Base-by-base conservation (phyloP, 2,888 invertebrate species). In the Omphaloscelis lunosa region DNA sequence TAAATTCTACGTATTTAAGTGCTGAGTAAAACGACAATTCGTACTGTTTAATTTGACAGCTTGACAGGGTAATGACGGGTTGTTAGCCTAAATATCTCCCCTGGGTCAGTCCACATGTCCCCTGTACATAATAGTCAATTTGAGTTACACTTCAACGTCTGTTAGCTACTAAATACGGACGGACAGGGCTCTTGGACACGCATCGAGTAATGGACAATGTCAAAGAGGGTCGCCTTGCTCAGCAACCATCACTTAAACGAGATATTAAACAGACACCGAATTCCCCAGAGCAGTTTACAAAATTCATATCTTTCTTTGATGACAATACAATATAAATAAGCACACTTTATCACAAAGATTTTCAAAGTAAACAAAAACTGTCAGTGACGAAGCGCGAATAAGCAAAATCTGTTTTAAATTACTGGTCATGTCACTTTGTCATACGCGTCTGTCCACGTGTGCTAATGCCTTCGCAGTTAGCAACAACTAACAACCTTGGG, bases 401-500 rank as follows among this genome's bases (percentile, higher is more conserved):
- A 78, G 75, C 69, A 75, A 87, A 87, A 86, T 86, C 85, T 84
- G 77, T 86, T 86, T 86, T 84, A 87, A 85, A 86, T 85, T 86
- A 75, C 85, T 75, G 66, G 70, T 58, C 74, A 72, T 78, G 86
- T 83, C 74, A 69, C 29, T 59, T 81, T 56, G 77, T 67, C 62
- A 68, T 69, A 61, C 58, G 12, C n/a, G 29, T 56, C 27, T 62
- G 70, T 67, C 78, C 84, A 80, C 87, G 77, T 85, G 87, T 58
- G 72, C 77, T 84, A 84, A 75, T 82, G 75, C 62, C 61, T 70
- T 68, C 65, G 59, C 76, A 78, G 84, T 78, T 88, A 78, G 88
- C 58, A 82, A 88, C 87, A 84, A 80, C 91, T 62, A 70, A 83
- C 85, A 89, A 82, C 91, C 91, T 91, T 91, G 92, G 85, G 45